These are phyloP conservation scores for Agonopterix heracliana DNA, from an alignment of 2,888 invertebrate genomes.

Conservation along the genomic window DNA sequence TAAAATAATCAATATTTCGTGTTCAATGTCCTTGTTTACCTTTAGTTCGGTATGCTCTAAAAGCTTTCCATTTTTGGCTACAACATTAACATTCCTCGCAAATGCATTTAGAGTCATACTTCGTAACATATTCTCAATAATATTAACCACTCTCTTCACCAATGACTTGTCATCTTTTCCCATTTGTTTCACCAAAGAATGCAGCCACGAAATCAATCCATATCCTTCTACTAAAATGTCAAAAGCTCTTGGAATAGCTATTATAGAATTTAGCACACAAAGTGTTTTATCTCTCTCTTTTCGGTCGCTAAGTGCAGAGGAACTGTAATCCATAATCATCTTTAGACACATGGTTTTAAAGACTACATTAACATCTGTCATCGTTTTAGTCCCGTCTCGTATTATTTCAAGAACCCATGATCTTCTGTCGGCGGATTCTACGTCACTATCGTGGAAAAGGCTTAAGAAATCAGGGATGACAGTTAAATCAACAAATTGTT, in stretches of 20 bases:
- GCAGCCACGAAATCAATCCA: conserved; percentile 84
- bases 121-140: conserved; percentile 43
- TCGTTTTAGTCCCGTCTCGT: conserved; percentile 84
- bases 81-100: conserved; percentile 33
- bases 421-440: conserved; percentile 80
- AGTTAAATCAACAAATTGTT: conserved; percentile 83
- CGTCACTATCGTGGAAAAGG: conserved; percentile 86
- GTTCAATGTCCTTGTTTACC: conserved; percentile 53
- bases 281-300: conserved; percentile 80
- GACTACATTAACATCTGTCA: conserved; percentile 83
- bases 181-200: conserved; percentile 41
- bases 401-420: conserved; percentile 87
- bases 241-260: conserved; percentile 79
- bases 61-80: conserved; percentile 26
- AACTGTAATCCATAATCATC: conserved; percentile 83
- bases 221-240: conserved; percentile 80
- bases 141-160: conserved; percentile 31
- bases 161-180: conserved; percentile 37
- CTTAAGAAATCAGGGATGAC: conserved; percentile 92
- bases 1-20: conserved; percentile 45
- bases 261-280: conserved; percentile 77
- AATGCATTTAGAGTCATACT: conserved; percentile 46
- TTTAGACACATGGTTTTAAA: conserved; percentile 86
- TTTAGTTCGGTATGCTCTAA: conserved; percentile 39
- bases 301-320: conserved; percentile 77